phyloP scores from a whole-genome alignment of 2,888 invertebrate species.

The Minunthozetes semirufus region DNA sequence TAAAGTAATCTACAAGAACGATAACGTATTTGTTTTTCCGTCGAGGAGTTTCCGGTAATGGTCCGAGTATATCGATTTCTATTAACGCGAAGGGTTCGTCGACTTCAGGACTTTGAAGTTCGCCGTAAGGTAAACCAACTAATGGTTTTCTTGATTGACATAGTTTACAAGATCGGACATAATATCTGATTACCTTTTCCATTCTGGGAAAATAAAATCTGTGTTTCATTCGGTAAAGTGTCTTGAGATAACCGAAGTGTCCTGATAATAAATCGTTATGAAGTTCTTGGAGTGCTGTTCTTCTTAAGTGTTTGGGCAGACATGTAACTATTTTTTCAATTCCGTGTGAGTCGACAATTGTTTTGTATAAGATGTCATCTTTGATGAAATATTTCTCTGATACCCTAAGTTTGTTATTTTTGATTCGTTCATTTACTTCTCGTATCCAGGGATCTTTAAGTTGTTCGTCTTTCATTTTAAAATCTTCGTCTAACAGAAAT shows the following conservation, averaged over 20 bases:
- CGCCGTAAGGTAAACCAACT: not conserved
- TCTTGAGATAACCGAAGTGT: not conserved
- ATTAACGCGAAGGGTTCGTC: not conserved
- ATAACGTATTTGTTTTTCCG: not conserved
- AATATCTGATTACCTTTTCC: not conserved
- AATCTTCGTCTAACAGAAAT: not conserved
- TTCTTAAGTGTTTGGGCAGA: not conserved
- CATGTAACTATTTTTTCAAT: not conserved
- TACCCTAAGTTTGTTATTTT: not conserved
- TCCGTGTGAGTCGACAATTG: not conserved
- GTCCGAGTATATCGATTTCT: not conserved
- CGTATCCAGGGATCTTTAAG: not conserved
- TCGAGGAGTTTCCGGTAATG: not conserved
- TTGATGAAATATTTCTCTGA: not conserved
- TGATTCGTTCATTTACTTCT: not conserved
- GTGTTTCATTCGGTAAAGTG: not conserved
- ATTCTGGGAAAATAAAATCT: conserved; percentile 16
- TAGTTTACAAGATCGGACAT: not conserved
- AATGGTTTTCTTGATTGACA: not conserved
- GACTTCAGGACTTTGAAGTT: not conserved
- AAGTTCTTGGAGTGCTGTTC: not conserved
- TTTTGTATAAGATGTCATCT: not conserved
- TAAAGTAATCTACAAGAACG: not conserved
- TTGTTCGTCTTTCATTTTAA: not conserved
- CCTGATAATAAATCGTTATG: not conserved